phyloP scores from a whole-genome alignment of 2,888 invertebrate species.

The Diplazon laetatorius region DNA sequence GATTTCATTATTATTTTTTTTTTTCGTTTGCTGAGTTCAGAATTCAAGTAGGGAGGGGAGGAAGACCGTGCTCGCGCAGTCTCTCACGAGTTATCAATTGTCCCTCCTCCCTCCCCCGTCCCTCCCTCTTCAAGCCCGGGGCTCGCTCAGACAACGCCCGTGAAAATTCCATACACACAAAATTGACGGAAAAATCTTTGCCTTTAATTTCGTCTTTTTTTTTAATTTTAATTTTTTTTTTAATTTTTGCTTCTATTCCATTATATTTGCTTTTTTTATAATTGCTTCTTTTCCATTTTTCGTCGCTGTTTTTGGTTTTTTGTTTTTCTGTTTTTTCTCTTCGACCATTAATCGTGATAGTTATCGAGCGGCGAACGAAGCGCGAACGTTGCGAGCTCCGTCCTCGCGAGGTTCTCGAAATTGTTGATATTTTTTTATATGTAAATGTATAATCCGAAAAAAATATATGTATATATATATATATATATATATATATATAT shows the following conservation, averaged over 20 bases:
- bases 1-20: constrained; percentile 38
- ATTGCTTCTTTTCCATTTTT: constrained; percentile 2
- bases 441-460: constrained; percentile 66
- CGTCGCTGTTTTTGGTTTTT: constrained; percentile 10
- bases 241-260: constrained; percentile 16
- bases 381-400: constrained; percentile 50
- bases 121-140: background rate
- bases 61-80: background rate
- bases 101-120: too few relatives aligned
- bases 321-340: constrained; percentile 14
- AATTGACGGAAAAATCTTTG: background rate
- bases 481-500: too few relatives aligned
- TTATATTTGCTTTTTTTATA: background rate
- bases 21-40: constrained; percentile 21
- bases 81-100: background rate
- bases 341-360: constrained; percentile 48
- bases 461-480: too few relatives aligned
- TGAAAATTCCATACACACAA: background rate
- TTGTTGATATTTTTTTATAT: constrained; percentile 79
- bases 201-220: background rate
- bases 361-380: constrained; percentile 45
- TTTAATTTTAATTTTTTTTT: background rate
- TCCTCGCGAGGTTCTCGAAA: constrained; percentile 73
- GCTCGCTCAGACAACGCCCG: background rate
- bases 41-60: constrained; percentile 20